A percentile compares a stretch with the other conserved stretches of the same genome.
These are phyloP conservation scores for Ceratina calcarata DNA, from an alignment of 1,140 invertebrate species.

Conservation along the genomic window DNA sequence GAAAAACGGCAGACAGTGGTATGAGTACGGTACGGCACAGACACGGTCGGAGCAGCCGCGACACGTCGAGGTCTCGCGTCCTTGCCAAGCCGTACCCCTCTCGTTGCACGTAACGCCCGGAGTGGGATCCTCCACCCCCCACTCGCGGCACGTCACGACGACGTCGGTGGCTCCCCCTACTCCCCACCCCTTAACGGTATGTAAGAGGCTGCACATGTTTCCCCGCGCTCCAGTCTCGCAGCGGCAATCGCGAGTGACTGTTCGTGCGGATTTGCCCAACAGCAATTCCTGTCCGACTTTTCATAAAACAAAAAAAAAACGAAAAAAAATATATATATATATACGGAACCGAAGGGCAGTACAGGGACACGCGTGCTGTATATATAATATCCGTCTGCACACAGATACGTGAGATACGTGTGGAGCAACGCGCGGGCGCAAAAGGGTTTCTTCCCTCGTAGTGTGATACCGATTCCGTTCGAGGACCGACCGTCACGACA, in stretches of 20 bases:
- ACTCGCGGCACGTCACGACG: background rate
- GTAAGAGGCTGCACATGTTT: conserved; percentile 77
- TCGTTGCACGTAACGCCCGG: background rate
- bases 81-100: conserved; percentile 58
- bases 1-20: background rate
- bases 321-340: background rate
- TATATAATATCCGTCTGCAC: conserved; percentile 16
- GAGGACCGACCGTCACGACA: conserved; percentile 48
- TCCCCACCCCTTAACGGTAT: conserved; percentile 59
- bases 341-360: conserved; percentile 47
- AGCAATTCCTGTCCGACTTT: conserved; percentile 1
- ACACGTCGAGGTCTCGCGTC: conserved; percentile 63
- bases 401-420: conserved; percentile 21
- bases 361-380: conserved; percentile 33
- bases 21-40: no score
- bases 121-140: conserved; percentile 44
- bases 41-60: conserved; percentile 29
- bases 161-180: conserved; percentile 32
- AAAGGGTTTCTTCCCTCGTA: conserved; percentile 50
- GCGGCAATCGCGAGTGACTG: conserved; percentile 74
- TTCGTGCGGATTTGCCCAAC: conserved; percentile 51
- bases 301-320: background rate
- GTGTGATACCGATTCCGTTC: conserved; percentile 33
- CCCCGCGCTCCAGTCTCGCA: conserved; percentile 78
- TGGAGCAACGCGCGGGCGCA: conserved; percentile 45